These are phyloP conservation scores for Tetropium fuscum DNA, from an alignment of 2,888 invertebrate genomes.

Conservation along the genomic window DNA sequence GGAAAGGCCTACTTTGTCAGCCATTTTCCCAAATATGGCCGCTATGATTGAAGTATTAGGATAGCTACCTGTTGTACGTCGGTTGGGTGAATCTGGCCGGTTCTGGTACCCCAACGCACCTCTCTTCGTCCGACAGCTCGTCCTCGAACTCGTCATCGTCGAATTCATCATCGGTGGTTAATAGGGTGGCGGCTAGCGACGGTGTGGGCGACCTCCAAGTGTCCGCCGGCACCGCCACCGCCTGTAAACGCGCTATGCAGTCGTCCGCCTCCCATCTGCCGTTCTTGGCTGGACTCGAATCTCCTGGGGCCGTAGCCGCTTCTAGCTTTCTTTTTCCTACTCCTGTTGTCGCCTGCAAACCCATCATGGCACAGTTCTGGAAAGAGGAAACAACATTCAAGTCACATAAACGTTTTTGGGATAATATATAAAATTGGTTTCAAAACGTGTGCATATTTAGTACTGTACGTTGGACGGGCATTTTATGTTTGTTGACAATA, in stretches of 20 bases:
- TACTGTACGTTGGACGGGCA: no score
- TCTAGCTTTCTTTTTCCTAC: constrained; percentile 74
- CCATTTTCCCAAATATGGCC: no score
- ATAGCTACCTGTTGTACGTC: constrained; percentile 48
- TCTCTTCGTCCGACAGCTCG: constrained; percentile 70
- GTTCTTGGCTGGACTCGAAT: constrained; percentile 69
- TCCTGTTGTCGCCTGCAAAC: constrained; percentile 79
- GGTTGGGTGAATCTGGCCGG: constrained; percentile 56
- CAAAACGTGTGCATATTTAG: no score
- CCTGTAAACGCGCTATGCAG: constrained; percentile 76
- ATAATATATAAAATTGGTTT: no score
- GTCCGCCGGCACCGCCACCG: constrained; percentile 76
- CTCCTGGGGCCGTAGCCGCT: constrained; percentile 63
- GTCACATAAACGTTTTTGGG: no score
- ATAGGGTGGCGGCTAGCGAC: constrained; percentile 61
- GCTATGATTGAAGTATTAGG: no score
- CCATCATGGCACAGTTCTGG: constrained; percentile 79
- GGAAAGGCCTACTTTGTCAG: no score
- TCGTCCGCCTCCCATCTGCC: constrained; percentile 71
- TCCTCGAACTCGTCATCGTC: constrained; percentile 75
- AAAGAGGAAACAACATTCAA: constrained; percentile 43
- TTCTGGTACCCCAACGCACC: constrained; percentile 68
- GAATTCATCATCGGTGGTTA: constrained; percentile 66
- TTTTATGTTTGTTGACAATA: no score
- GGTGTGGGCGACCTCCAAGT: constrained; percentile 68